phyloP scores from a whole-genome alignment of 2,888 invertebrate genomes.

The Leptinotarsa tumamoca region DNA sequence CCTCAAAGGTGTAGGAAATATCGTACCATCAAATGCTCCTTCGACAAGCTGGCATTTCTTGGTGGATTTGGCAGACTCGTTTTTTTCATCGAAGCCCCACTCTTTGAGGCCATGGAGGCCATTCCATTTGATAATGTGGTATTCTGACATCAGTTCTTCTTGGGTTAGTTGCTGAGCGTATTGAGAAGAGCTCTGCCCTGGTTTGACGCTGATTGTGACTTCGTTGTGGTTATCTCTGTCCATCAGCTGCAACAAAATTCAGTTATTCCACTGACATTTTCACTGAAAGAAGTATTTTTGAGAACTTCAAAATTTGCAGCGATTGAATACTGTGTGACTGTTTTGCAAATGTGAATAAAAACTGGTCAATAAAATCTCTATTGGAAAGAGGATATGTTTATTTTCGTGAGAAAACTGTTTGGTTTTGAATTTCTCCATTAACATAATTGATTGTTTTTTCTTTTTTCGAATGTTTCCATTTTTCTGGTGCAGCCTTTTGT shows the following conservation, averaged over 20 bases:
- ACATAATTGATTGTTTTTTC: too few relatives aligned
- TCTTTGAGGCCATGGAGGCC: constrained; percentile 74
- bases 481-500: too few relatives aligned
- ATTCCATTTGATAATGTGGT: constrained; percentile 74
- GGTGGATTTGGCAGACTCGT: constrained; percentile 64
- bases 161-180: constrained; percentile 51
- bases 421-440: too few relatives aligned
- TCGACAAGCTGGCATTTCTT: constrained; percentile 75
- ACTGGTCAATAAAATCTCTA: too few relatives aligned
- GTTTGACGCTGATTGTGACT: constrained; percentile 69
- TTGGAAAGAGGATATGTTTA: too few relatives aligned
- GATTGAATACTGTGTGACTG: too few relatives aligned
- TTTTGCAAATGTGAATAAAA: too few relatives aligned
- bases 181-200: constrained; percentile 47
- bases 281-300: too few relatives aligned
- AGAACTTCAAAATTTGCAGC: too few relatives aligned
- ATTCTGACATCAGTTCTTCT: constrained; percentile 62
- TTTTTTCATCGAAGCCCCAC: constrained; percentile 73
- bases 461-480: too few relatives aligned
- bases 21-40: constrained; percentile 78
- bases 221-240: constrained; percentile 72
- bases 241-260: constrained; percentile 67
- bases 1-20: constrained; percentile 75
- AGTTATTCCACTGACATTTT: not conserved
- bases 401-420: too few relatives aligned